Base-by-base conservation (phyloP, 2,888 invertebrate species). In the Callyntrura guangdongensis region DNA sequence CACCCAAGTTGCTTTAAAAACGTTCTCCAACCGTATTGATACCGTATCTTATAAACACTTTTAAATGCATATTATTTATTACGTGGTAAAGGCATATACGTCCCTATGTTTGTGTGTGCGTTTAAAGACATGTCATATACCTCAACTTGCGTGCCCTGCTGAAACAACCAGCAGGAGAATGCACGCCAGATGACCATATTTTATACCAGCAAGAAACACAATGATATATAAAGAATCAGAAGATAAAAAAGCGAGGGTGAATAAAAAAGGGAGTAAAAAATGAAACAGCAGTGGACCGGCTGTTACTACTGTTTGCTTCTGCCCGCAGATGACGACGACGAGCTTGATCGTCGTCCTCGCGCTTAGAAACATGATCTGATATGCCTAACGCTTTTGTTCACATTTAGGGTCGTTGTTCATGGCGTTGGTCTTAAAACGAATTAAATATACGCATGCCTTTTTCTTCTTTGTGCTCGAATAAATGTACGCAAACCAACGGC, bases 251-350 rank as follows among this genome's bases (percentile, higher is more conserved):
- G n/a, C 36, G 53, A 27, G 45, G 64, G 64, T 64, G 83, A 83
- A 83, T 64, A 83, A 84, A 84, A 67, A 69, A 45, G 64, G 47
- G 47, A 82, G 61, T 47, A 82, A 64, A 61, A 82, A 82, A 82
- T 82, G 82, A 82, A 82, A 82, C 47, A 79, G 82, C 61, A 61
- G 61, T 69, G 69, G 53, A 84, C 49, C 49, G 84, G 84, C 67
- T 83, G 83, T 83, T 83, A 83, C 81, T 81, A 81, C 81, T 81
- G 81, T 81, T 69, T 69, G 69, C 36, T 72, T 12, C 72, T 72
- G 47, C 27, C 72, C 17, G 45, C 72, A 36, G 72, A 72, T 67
- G 67, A 67, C 25, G 36, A 67, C 12, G 36, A 36, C 36, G 36
- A 36, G 36, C 25, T 36, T 67, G 3, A 36, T 36, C 36, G 36